These are phyloP conservation scores for Cataglyphis rosenhaueri DNA, from an alignment of 2,888 invertebrate genomes.

Conservation along the genomic window DNA sequence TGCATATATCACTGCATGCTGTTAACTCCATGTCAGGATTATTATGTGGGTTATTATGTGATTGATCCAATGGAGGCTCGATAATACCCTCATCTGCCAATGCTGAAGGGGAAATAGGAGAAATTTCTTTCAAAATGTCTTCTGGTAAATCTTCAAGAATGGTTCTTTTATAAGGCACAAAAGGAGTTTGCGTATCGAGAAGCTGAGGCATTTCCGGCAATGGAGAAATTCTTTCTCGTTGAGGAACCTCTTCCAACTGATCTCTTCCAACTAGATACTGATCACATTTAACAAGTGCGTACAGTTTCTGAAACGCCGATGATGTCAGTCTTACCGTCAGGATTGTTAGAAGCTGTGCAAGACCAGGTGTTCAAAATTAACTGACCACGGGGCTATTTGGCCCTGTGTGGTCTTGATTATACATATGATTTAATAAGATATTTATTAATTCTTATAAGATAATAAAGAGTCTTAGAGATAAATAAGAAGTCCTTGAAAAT, in stretches of 20 bases:
- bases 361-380: conserved; percentile 75
- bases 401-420: conserved; percentile 62
- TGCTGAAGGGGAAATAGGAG: neutral
- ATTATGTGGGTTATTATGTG: too few species aligned
- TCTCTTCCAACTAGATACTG: neutral
- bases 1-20: neutral
- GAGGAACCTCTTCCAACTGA: neutral
- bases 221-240: neutral
- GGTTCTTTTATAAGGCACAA: conserved; percentile 7
- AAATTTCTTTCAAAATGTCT: conserved; percentile 6
- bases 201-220: neutral
- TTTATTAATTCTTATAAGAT: neutral
- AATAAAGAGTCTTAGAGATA: neutral
- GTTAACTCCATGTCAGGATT: neutral
- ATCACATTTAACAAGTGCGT: conserved; percentile 21
- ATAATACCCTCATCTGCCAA: conserved; percentile 1
- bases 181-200: conserved; percentile 18
- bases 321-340: conserved; percentile 48
- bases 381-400: conserved; percentile 71
- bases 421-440: conserved; percentile 18
- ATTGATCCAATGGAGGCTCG: neutral
- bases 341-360: conserved; percentile 67
- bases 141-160: conserved; percentile 31
- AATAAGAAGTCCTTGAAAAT: neutral
- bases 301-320: conserved; percentile 37